Evolutionary conservation across 2,113 vertebrate genomes (phyloP), one percentile per base, ranked within the genome.

Genomic region (Rhagologus leucostigma): DNA sequence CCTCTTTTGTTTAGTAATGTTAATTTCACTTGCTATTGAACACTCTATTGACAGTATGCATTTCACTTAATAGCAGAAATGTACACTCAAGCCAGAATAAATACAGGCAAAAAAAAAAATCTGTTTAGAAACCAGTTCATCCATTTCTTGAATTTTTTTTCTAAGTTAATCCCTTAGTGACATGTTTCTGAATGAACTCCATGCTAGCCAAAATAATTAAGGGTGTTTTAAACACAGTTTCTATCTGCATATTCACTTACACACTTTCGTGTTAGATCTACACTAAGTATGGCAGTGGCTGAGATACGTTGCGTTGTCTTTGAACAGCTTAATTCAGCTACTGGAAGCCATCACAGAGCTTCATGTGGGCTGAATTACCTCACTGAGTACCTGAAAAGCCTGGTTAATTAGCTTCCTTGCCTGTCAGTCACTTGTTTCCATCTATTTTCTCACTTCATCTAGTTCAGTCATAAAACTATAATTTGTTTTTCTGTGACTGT

Each of bases 351-450:
- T 75, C 16, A 27, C 46, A 90, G 63, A 90, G 82, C 63, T 95
- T 90, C 59, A 65, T 91, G 88, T 96, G 55, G 79, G 79, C 85
- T 97, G 90, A 93, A 96, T 88, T 95, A 93, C 55, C 30, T 79
- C 83, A 88, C 0, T 86, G 71, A 94, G 75, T 65, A 86, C 88
- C 71, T 93, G 79, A 92, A 93, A 88, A 94, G 33, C 67, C 23
- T 94, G 16, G 23, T 67, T 96, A 97, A 94, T 95, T 95, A 92
- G 63, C 88, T 93, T 92, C 90, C 79, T 86, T 92, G 76, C 63
- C 71, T 96, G 94, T 95, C 92, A 97, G 37, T 96, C 94, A 91
- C 71, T 89, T 70, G 17, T 86, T 97, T 93, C 87, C 26, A 86
- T 62, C 91, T 89, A 56, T 95, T 96, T 96, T 93, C 60, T 86